Evolutionary conservation across 1,140 invertebrate genomes (phyloP).

Genomic region (Macrobrachium rosenbergii): DNA sequence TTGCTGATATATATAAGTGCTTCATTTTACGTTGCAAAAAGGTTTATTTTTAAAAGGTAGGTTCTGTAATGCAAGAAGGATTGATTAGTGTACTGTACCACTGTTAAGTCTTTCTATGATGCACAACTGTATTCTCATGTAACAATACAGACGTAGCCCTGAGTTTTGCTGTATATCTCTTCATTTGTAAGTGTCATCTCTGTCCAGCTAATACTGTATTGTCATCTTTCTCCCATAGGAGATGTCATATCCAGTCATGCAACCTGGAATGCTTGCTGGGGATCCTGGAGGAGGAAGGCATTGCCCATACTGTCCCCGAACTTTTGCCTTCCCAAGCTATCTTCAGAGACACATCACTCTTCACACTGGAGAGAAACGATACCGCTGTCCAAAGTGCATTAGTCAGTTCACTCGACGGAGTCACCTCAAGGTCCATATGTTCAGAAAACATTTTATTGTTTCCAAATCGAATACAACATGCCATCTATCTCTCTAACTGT

Average conservation of each 20-base stretch:
- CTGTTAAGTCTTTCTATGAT: no score
- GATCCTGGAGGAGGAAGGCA: slow-evolving; percentile 29
- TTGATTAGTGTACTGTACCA: no score
- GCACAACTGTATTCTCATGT: no score
- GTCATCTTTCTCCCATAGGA: slow-evolving; percentile 55
- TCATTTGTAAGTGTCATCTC: no score
- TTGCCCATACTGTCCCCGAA: slow-evolving; percentile 62
- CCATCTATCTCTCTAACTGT: background rate
- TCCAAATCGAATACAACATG: background rate
- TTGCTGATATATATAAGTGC: no score
- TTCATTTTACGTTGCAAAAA: no score
- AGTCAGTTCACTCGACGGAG: slow-evolving; percentile 60
- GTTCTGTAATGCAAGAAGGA: no score
- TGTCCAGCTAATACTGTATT: slow-evolving; percentile 12
- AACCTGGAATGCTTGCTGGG: slow-evolving; percentile 29
- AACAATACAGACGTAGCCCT: no score
- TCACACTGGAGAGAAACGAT: slow-evolving; percentile 70
- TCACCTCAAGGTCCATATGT: slow-evolving; percentile 59
- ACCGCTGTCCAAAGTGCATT: slow-evolving; percentile 67
- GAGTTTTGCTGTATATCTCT: no score
- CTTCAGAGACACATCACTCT: slow-evolving; percentile 63
- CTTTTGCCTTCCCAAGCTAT: slow-evolving; percentile 63
- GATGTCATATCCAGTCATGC: slow-evolving; percentile 31
- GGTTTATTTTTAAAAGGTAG: no score
- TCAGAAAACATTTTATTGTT: slow-evolving; percentile 38